Percentiles rank a stretch among this genome's conserved stretches.
Conservation (phyloP, 2,113 vertebrate genomes). For the Melanocharis versteri region DNA sequence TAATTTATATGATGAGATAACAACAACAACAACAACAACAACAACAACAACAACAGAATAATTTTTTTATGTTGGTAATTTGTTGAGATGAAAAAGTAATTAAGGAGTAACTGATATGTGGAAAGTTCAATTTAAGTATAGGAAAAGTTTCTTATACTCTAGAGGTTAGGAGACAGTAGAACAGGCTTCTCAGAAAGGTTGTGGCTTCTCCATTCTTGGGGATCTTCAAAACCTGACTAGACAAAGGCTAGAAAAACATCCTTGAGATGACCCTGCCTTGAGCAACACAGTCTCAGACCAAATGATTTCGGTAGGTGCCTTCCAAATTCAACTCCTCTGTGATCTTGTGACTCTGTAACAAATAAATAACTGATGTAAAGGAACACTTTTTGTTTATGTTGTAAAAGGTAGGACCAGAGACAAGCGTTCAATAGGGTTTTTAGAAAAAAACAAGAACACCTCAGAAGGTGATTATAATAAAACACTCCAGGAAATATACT, state of each 20-base stretch:
- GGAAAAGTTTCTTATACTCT: neutral
- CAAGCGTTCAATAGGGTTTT: neutral
- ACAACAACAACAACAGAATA: neutral
- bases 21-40: too few species aligned
- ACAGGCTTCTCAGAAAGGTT: neutral
- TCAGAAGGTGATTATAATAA: neutral
- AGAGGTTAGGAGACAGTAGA: neutral
- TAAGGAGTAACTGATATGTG: neutral
- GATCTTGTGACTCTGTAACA: neutral
- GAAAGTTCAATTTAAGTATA: neutral
- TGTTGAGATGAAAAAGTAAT: neutral
- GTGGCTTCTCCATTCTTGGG: neutral
- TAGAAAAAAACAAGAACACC: neutral
- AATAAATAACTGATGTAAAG: neutral
- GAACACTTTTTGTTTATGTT: neutral
- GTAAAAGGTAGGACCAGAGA: neutral
- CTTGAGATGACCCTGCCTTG: neutral
- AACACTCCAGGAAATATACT: neutral
- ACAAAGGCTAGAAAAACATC: neutral
- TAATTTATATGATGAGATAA: neutral
- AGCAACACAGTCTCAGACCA: neutral
- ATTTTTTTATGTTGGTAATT: neutral
- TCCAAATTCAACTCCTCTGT: neutral
- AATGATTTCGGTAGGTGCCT: neutral
- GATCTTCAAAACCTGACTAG: neutral